phyloP scores from a whole-genome alignment of 2,888 invertebrate genomes.

The Xylocampa areola region DNA sequence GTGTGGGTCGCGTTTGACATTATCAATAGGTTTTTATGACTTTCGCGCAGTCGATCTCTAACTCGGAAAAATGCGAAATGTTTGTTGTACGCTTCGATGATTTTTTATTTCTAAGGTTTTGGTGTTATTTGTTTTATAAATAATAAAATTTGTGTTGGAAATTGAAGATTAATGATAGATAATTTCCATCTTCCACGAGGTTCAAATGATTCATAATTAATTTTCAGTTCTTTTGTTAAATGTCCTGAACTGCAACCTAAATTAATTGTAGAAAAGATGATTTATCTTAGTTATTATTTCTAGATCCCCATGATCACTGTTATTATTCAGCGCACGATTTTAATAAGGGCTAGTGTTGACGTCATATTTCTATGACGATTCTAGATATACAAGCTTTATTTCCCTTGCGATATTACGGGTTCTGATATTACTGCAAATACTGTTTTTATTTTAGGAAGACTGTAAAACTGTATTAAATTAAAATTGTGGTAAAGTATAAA shows the following conservation, averaged over 20 bases:
- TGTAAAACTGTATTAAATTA: too few relatives aligned
- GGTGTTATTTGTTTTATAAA: too few relatives aligned
- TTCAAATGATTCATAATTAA: too few relatives aligned
- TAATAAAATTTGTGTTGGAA: too few relatives aligned
- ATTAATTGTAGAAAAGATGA: conserved; percentile 11
- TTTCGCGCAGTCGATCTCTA: conserved; percentile 5
- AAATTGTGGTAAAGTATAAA: too few relatives aligned
- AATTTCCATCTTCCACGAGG: too few relatives aligned
- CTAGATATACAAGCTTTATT: neutral
- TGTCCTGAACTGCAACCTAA: too few relatives aligned
- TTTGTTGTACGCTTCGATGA: neutral
- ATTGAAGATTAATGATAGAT: too few relatives aligned
- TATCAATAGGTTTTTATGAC: conserved; percentile 38
- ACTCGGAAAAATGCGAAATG: neutral
- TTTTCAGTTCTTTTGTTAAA: too few relatives aligned
- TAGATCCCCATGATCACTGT: conserved; percentile 11
- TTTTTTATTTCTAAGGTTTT: too few relatives aligned
- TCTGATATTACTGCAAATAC: neutral
- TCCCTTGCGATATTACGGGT: neutral
- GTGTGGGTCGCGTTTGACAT: conserved; percentile 28
- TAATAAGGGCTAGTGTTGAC: conserved; percentile 30
- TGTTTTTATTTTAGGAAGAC: too few relatives aligned
- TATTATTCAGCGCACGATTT: conserved; percentile 42
- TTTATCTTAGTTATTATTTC: conserved; percentile 26
- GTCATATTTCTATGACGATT: conserved; percentile 15